phyloP scores from a whole-genome alignment of 2,797 vertebrate species.

The Notolabrus celidotus region DNA sequence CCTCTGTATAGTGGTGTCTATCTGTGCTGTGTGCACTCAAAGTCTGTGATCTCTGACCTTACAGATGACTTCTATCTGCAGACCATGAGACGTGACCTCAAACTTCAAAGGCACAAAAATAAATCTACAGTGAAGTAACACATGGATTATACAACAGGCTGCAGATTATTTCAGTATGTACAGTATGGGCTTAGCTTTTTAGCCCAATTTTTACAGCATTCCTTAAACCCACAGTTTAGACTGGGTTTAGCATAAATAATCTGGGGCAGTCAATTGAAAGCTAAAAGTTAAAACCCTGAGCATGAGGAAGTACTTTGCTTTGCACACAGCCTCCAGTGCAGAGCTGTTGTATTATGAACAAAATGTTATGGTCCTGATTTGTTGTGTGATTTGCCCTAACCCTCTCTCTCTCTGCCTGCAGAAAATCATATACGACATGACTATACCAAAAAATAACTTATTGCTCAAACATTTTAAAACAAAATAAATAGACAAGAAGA shows the following conservation, averaged over 20 bases:
- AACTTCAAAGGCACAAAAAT: conserved; percentile 63
- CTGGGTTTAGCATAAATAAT: neutral
- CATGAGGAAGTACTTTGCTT: neutral
- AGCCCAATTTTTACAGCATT: conserved; percentile 20
- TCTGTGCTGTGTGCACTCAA: conserved; percentile 9
- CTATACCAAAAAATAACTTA: too few species aligned
- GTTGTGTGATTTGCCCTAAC: too few species aligned
- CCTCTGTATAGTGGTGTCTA: neutral
- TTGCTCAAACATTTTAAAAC: too few species aligned
- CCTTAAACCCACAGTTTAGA: neutral
- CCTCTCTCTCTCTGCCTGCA: too few species aligned
- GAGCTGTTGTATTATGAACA: neutral
- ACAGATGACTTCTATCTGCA: conserved; percentile 52
- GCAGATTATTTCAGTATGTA: conserved; percentile 54
- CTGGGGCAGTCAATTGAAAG: neutral
- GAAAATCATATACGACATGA: too few species aligned
- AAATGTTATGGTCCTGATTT: too few species aligned
- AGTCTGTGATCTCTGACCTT: conserved; percentile 40
- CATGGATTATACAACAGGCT: conserved; percentile 31
- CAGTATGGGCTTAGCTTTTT: neutral
- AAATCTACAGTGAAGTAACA: conserved; percentile 54
- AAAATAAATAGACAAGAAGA: too few species aligned
- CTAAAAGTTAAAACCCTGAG: neutral
- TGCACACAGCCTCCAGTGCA: neutral
- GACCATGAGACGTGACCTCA: conserved; percentile 43